phyloP scores from a whole-genome alignment of 2,797 vertebrate species.

The Aphelocoma californica region DNA sequence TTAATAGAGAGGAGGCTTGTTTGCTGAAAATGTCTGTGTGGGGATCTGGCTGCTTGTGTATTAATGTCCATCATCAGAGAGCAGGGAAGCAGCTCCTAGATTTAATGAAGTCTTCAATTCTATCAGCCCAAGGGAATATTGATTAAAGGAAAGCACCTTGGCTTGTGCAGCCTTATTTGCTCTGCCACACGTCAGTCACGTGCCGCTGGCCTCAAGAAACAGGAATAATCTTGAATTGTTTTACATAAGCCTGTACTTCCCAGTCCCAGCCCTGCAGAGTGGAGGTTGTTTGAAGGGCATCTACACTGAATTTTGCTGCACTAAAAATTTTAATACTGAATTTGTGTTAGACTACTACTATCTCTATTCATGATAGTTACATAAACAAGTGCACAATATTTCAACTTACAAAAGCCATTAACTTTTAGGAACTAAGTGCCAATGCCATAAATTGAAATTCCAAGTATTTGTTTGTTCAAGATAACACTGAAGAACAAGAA shows the following conservation, averaged over 20 bases:
- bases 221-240: background rate
- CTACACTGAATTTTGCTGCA: background rate
- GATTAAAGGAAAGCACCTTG: slow-evolving; percentile 16
- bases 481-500: background rate
- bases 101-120: background rate
- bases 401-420: background rate
- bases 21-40: background rate
- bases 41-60: background rate
- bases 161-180: background rate
- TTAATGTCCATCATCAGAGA: background rate
- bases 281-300: background rate
- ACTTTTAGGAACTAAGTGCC: background rate
- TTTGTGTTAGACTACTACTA: background rate
- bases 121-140: background rate
- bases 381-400: background rate
- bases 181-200: background rate
- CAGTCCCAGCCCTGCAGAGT: background rate
- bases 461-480: background rate
- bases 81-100: background rate
- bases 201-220: background rate
- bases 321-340: background rate
- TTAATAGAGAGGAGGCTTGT: background rate
- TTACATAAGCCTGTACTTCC: background rate
- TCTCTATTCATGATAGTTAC: background rate
- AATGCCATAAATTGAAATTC: background rate